A percentile compares a stretch with the other conserved stretches of the same genome.
Conservation (phyloP, 2,888 invertebrate species). For the Zaprionus bogoriensis region DNA sequence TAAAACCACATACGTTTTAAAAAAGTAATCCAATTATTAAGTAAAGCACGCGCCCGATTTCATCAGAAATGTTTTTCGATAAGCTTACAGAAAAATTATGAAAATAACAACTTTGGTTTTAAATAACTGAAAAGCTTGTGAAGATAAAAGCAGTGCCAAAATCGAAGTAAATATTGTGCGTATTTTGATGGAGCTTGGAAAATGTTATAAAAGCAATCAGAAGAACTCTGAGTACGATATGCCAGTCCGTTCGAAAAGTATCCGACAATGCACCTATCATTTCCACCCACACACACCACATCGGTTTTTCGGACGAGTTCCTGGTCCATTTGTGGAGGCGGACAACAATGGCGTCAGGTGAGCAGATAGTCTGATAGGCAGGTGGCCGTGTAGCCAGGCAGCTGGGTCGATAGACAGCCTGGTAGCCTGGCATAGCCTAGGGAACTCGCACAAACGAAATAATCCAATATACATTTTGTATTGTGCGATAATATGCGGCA, state of each 20-base stretch:
- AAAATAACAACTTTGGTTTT: not conserved
- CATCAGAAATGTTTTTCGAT: no score
- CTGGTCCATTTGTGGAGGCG: not conserved
- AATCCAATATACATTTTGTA: constrained; percentile 78
- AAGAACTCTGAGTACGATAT: not conserved
- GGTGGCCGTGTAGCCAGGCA: constrained; percentile 20
- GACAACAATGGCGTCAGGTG: not conserved
- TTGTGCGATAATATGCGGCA: constrained; percentile 70
- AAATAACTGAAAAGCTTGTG: not conserved
- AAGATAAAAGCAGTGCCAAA: not conserved
- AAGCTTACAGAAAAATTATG: no score
- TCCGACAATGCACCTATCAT: not conserved
- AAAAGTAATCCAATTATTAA: no score
- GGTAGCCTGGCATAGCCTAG: constrained; percentile 20
- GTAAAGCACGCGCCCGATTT: no score
- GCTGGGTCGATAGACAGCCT: no score
- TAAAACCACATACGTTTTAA: no score
- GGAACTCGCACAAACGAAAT: constrained; percentile 66
- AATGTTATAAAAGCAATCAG: not conserved
- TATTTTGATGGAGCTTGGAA: not conserved
- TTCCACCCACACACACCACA: not conserved
- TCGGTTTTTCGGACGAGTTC: not conserved
- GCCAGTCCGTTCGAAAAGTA: not conserved
- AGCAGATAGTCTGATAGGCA: not conserved
- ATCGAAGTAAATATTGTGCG: not conserved